Conservation (phyloP, 2,888 invertebrate genomes). For the Limnephilus auricula region DNA sequence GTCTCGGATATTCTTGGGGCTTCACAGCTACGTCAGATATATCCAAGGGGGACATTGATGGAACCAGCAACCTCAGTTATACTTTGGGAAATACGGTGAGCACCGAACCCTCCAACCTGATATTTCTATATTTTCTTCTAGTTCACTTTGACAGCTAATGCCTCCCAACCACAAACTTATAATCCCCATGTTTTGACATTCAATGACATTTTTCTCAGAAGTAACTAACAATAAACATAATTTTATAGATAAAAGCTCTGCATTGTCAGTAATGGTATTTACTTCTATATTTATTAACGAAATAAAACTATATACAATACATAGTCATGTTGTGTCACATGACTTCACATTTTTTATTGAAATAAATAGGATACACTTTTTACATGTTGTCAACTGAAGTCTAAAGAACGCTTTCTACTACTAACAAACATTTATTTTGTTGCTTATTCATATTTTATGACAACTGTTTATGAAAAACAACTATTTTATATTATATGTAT, state of each 20-base stretch:
- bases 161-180: not conserved
- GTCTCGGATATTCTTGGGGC: conserved; percentile 77
- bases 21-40: conserved; percentile 76
- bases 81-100: conserved; percentile 77
- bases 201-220: not conserved
- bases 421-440: not conserved
- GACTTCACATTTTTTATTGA: not conserved
- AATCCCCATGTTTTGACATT: not conserved
- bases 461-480: not conserved
- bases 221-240: not conserved
- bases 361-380: not conserved
- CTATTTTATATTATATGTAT: not conserved
- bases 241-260: not conserved
- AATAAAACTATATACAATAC: not conserved
- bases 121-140: conserved; percentile 1
- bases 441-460: not conserved
- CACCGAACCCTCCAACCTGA: not conserved
- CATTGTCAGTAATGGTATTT: not conserved
- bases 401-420: conserved; percentile 2
- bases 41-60: conserved; percentile 76
- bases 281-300: not conserved
- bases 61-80: conserved; percentile 76
- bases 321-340: not conserved
- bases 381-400: not conserved
- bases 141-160: conserved; percentile 17